phyloP scores from a whole-genome alignment of 2,888 invertebrate species.

The Sphinx pinastri region DNA sequence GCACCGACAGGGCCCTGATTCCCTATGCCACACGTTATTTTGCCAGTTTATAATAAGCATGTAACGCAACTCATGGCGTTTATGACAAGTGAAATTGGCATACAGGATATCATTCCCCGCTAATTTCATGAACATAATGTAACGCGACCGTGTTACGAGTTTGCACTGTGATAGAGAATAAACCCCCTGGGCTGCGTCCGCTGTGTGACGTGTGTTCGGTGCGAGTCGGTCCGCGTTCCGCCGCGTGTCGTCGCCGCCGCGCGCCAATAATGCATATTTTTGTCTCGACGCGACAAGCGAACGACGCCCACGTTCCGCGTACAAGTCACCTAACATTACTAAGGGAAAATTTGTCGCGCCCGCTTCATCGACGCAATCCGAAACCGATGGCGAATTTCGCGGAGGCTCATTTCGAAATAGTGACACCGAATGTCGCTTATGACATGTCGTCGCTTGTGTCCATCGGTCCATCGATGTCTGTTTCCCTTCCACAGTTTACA shows the following conservation, averaged over 20 bases:
- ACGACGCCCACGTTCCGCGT: conserved; percentile 42
- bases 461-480: neutral
- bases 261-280: conserved; percentile 77
- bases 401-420: neutral
- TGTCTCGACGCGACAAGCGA: conserved; percentile 61
- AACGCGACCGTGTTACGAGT: no score
- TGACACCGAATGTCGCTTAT: neutral
- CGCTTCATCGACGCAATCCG: conserved; percentile 59
- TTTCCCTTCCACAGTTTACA: neutral
- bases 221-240: neutral
- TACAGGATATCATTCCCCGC: no score
- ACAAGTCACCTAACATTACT: conserved; percentile 72
- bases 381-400: conserved; percentile 50
- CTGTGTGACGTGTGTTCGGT: conserved; percentile 31
- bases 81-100: no score
- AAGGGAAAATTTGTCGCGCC: conserved; percentile 79
- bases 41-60: no score
- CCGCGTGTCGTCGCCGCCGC: conserved; percentile 37
- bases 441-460: conserved; percentile 8
- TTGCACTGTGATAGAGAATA: no score
- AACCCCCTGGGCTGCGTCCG: no score
- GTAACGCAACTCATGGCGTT: no score
- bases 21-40: no score
- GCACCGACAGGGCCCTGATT: conserved; percentile 26
- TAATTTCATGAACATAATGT: no score